Conservation (phyloP, 2,113 vertebrate species). For the crab-eating macaque (Macaca fascicularis) region T2T-MFA8v1.1 NC_088395.1:79161001-79161500, state of each 20-base stretch:
- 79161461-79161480: background rate
- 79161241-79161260: background rate
- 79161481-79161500: background rate
- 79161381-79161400: background rate
- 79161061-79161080: conserved; percentile 12
- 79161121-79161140: background rate
- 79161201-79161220: background rate
- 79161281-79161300: background rate
- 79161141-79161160: background rate
- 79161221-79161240: background rate
- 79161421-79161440: background rate
- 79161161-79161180: background rate
- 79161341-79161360: background rate
- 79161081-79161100: background rate
- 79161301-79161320: background rate
- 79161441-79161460: background rate
- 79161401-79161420: background rate
- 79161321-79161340: background rate
- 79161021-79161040: conserved; percentile 6
- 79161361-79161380: background rate
- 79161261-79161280: background rate
- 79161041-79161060: background rate
- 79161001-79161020: background rate
- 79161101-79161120: background rate
- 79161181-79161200: conserved; percentile 21